phyloP scores from a whole-genome alignment of 2,113 vertebrate genomes.

The Rousettus leschenaultii region DNA sequence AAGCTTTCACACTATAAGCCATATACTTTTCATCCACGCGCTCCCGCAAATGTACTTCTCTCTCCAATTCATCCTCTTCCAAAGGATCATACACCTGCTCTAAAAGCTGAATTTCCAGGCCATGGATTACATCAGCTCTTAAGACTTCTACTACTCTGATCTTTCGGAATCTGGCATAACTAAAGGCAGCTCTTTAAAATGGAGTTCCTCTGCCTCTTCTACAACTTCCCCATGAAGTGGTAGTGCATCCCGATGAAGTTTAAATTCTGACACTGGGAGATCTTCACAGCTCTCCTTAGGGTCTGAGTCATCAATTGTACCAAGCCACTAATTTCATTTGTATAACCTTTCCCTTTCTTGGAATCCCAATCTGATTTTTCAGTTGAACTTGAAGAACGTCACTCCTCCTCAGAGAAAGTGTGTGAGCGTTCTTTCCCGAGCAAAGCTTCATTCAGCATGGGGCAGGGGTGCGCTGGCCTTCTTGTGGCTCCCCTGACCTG shows the following conservation, averaged over 20 bases:
- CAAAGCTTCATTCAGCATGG: too few species aligned
- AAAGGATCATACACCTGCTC: conserved; percentile 93
- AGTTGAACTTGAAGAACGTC: conserved; percentile 93
- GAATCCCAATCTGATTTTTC: conserved; percentile 92
- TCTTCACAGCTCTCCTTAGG: conserved; percentile 81
- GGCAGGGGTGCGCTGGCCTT: too few species aligned
- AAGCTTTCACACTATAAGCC: conserved; percentile 90
- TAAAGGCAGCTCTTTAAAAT: conserved; percentile 85
- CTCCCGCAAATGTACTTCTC: conserved; percentile 89
- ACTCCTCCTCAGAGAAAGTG: conserved; percentile 88
- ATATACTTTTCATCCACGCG: conserved; percentile 92
- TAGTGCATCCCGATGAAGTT: conserved; percentile 91
- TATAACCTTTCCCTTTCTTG: conserved; percentile 86
- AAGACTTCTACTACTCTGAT: conserved; percentile 91
- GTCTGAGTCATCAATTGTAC: conserved; percentile 95
- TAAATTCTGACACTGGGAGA: conserved; percentile 87
- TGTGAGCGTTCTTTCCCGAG: conserved; percentile 70
- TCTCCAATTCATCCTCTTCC: conserved; percentile 92
- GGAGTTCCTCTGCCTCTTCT: conserved; percentile 84
- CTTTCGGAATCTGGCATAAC: conserved; percentile 89
- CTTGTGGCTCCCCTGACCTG: too few species aligned
- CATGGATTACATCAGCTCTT: conserved; percentile 92
- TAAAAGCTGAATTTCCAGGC: conserved; percentile 92
- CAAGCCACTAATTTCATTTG: conserved; percentile 92
- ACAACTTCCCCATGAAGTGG: conserved; percentile 91